Conservation (phyloP, 1,140 invertebrate species). For the Saxidomus purpurata region DNA sequence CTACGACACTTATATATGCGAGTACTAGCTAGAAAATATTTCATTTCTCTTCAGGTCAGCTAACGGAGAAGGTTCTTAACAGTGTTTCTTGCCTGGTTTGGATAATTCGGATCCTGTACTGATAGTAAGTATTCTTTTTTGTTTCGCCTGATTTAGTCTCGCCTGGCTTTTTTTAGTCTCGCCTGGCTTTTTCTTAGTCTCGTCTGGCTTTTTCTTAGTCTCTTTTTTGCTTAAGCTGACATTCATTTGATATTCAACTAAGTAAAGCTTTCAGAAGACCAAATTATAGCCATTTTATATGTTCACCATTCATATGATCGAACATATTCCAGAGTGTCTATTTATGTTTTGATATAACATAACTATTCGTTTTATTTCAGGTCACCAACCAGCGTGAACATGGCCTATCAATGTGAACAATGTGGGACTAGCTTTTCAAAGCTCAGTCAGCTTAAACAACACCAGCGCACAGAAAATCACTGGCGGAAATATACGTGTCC, state of each 20-base stretch:
- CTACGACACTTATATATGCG: too few species aligned
- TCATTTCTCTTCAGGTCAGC: too few species aligned
- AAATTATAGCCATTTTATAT: background rate
- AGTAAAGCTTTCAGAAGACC: background rate
- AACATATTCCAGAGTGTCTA: too few species aligned
- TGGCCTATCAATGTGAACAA: background rate
- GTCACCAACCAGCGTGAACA: background rate
- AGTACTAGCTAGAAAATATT: too few species aligned
- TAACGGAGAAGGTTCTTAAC: too few species aligned
- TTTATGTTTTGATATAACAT: background rate
- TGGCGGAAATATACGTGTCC: conserved; percentile 4
- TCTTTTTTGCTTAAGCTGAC: too few species aligned
- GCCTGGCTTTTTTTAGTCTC: conserved; percentile 15
- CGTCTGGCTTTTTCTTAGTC: too few species aligned
- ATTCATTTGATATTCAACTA: background rate
- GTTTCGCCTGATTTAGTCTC: conserved; percentile 4
- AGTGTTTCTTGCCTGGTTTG: too few species aligned
- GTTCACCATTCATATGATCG: too few species aligned
- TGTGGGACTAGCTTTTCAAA: conserved; percentile 9
- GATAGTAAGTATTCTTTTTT: too few species aligned
- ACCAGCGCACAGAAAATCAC: background rate
- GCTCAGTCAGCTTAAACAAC: background rate
- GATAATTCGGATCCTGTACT: too few species aligned
- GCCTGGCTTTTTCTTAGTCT: too few species aligned
- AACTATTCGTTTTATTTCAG: background rate